A percentile compares a stretch with the other conserved stretches of the same genome.
These are phyloP conservation scores for Mythimna lalbum DNA, from an alignment of 2,888 invertebrate genomes.

Conservation along the genomic window DNA sequence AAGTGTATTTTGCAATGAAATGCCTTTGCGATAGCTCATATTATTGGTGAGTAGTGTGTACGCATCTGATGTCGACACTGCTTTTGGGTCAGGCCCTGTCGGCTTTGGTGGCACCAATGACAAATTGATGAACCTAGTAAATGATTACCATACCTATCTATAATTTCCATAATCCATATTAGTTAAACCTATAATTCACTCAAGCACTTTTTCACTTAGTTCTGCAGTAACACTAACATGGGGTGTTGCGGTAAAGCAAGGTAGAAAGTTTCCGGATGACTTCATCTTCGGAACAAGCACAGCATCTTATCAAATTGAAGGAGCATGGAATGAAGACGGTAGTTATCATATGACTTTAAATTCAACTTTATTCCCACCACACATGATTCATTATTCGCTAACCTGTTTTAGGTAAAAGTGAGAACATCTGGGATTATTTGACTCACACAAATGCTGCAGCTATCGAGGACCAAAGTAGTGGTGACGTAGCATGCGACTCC, in stretches of 20 bases:
- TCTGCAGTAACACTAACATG: constrained; percentile 24
- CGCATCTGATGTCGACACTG: too few species aligned
- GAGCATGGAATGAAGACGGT: constrained; percentile 67
- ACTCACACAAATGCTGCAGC: constrained; percentile 70
- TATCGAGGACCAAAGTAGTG: constrained; percentile 81
- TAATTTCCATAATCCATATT: too few species aligned
- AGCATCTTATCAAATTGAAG: constrained; percentile 68
- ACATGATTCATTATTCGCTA: not conserved
- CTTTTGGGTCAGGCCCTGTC: too few species aligned
- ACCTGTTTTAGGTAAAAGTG: constrained; percentile 68
- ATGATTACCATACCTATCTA: too few species aligned
- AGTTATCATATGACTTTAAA: not conserved
- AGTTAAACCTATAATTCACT: too few species aligned
- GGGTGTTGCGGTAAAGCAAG: constrained; percentile 36
- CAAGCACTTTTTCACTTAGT: constrained; percentile 16
- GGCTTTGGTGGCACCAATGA: not conserved
- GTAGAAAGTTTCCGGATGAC: constrained; percentile 58
- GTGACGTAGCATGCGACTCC: constrained; percentile 90
- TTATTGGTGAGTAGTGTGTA: too few species aligned
- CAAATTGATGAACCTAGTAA: not conserved
- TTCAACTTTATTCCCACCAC: not conserved
- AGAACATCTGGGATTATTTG: constrained; percentile 75
- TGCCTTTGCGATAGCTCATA: too few species aligned
- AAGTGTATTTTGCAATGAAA: too few species aligned
- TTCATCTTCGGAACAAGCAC: constrained; percentile 68